Evolutionary conservation across 2,113 vertebrate species (phyloP), one percentile per base, ranked within the genome.

Genomic region (Himantopus leucocephalus): DNA sequence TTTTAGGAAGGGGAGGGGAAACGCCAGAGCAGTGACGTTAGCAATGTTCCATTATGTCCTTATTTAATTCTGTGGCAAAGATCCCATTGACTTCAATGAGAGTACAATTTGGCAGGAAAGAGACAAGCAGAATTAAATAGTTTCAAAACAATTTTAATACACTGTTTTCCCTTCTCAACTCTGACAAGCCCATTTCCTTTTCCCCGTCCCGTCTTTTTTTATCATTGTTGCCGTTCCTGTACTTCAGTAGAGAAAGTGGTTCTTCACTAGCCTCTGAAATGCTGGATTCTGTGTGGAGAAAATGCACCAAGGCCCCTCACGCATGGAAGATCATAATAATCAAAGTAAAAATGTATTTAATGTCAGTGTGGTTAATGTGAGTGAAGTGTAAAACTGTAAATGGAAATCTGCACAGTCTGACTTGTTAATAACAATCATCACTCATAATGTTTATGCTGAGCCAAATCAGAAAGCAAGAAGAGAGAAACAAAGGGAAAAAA

Each of bases 91-190:
- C 67, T 92, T 86, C 85, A 90, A 58, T 37, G 23, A 90, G 74
- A 60, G 39, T 24, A 81, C 1, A 0, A 56, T 26, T 66, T 85
- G 90, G 67, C 79, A 96, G 67, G 63, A 71, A 66, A 88, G 35
- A 94, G 30, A 85, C n/a, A 67, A 93, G 72, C 79, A 93, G 72
- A 95, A 94, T 23, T 9, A 89, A 91, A 86, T 29, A 59, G 37
- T 90, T 80, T 84, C 64, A 87, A 90, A 93, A 82, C 39, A 72
- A 56, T 82, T 91, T 88, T 62, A 89, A 93, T 64, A 41, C 32
- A 37, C 34, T 53, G 22, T 45, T 96, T 90, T 75, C 43, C 48
- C 35, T 73, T 88, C 77, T 82, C 50, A 43, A n/a, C 52, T 81
- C 70, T 47, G 56, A 92, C 77, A 82, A 75, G 39, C 29, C 30